Base-by-base conservation (phyloP, 2,797 vertebrate genomes). In the Synanceia verrucosa region DNA sequence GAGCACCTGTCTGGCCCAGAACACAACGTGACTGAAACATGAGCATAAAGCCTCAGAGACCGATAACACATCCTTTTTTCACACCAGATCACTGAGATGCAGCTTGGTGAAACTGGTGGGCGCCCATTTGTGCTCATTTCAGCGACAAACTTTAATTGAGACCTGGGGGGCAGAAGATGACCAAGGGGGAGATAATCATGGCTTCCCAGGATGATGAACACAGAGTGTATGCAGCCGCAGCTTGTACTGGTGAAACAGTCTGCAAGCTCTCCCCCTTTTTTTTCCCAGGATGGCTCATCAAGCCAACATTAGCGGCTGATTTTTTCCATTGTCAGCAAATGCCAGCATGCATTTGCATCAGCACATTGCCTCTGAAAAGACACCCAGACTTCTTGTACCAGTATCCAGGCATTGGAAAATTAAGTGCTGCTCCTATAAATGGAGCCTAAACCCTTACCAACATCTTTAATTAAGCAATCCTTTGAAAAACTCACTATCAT, bases 261-360 rank as follows among this genome's bases (percentile, higher is more conserved):
- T 84, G 77, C 24, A 19, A 79, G 59, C 70, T 56, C 65, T 36
- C 29, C 48, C 64, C 18, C n/a, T 12, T 51, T 65, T 72, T 74
- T 36, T 33, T 23, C 87, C 88, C 90, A 89, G 85, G 85, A 84
- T 52, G 52, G 73, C 85, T 91, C 88, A 92, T 93, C 92, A 86
- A 84, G 75, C 82, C 84, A 73, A 82, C 81, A 89, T 91, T 89
- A 90, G 78, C 88, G 80, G 73, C 72, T 16, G 65, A 83, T 81
- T 91, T 88, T 50, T 37, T 65, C 81, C 84, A 87, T 91, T 91
- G 92, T 94, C 92, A 93, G 89, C 89, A 91, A 88, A 93, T 85
- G 90, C 86, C 91, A 90, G 80, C 75, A 59, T 79, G 87, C 34
- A 91, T 93, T 93, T 90, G 78, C 82, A 90, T 93, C 92, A 88